A percentile compares a stretch with the other conserved stretches of the same genome.
phyloP scores from a whole-genome alignment of 2,797 vertebrate species.

The Catamblyrhynchus diadema region DNA sequence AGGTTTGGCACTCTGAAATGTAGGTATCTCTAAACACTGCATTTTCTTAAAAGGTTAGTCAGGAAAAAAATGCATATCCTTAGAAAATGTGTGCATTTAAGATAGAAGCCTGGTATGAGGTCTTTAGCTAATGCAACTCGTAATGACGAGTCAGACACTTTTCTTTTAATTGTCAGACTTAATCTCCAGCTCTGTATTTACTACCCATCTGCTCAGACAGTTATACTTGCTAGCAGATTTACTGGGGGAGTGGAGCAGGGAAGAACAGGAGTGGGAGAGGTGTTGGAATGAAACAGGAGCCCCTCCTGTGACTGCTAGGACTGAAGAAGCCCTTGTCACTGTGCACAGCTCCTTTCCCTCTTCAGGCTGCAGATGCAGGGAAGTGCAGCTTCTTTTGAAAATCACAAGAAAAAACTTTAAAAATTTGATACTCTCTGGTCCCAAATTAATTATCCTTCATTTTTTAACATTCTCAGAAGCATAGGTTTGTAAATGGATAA shows the following conservation, averaged over 20 bases:
- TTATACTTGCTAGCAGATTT: conserved; percentile 49
- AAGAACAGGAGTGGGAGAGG: conserved; percentile 52
- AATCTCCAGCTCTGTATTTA: conserved; percentile 44
- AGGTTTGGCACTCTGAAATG: background rate
- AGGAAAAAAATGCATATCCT: background rate
- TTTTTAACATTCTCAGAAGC: background rate
- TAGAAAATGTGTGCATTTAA: background rate
- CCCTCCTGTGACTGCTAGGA: background rate
- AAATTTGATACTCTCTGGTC: background rate
- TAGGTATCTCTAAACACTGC: conserved; percentile 18
- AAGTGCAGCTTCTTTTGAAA: background rate
- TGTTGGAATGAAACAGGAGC: conserved; percentile 20
- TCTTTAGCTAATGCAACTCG: conserved; percentile 3
- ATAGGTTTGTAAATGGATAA: background rate
- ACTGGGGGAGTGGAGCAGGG: conserved; percentile 4
- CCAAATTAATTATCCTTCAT: background rate
- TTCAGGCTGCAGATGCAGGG: background rate
- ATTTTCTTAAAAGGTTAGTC: conserved; percentile 10
- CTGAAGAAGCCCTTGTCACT: background rate
- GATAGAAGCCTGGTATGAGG: background rate
- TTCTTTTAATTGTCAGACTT: conserved; percentile 45
- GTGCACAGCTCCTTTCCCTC: background rate
- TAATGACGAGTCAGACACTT: conserved; percentile 11
- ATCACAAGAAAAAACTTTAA: background rate
- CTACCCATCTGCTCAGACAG: conserved; percentile 42